A percentile compares a stretch with the other conserved stretches of the same genome.
These are phyloP conservation scores for Ischnus inquisitorius DNA, from an alignment of 2,888 invertebrate species.

Conservation along the genomic window DNA sequence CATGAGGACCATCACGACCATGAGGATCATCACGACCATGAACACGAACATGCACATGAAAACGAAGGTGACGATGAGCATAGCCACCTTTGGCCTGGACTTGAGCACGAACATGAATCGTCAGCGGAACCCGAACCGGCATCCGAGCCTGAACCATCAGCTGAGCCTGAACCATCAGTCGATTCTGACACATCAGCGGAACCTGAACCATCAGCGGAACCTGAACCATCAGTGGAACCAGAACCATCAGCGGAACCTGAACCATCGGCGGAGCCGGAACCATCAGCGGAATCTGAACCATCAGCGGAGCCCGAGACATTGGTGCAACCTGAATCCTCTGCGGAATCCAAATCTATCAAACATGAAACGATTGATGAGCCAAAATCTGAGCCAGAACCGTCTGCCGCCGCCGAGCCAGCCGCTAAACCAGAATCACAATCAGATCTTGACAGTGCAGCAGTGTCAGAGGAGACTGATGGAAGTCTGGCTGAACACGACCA, in stretches of 20 bases:
- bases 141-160: conserved; percentile 63
- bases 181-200: conserved; percentile 75
- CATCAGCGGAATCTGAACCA: conserved; percentile 70
- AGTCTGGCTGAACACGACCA: not conserved
- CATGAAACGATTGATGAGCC: too few relatives aligned
- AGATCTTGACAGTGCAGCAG: too few relatives aligned
- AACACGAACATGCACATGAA: too few relatives aligned
- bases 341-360: too few relatives aligned
- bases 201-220: conserved; percentile 78
- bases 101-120: conserved; percentile 65
- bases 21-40: too few relatives aligned
- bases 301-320: conserved; percentile 71
- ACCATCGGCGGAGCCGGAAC: conserved; percentile 73
- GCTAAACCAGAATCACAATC: conserved; percentile 69
- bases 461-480: not conserved
- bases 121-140: conserved; percentile 71
- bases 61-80: too few relatives aligned
- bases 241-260: conserved; percentile 64
- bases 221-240: conserved; percentile 78
- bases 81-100: too few relatives aligned
- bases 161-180: conserved; percentile 69
- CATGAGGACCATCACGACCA: too few relatives aligned
- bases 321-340: conserved; percentile 68
- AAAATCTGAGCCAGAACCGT: conserved; percentile 63
- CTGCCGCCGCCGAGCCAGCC: conserved; percentile 57